These are phyloP conservation scores for Oncopodura yosiiana DNA, from an alignment of 1,140 invertebrate genomes.

Conservation along the genomic window DNA sequence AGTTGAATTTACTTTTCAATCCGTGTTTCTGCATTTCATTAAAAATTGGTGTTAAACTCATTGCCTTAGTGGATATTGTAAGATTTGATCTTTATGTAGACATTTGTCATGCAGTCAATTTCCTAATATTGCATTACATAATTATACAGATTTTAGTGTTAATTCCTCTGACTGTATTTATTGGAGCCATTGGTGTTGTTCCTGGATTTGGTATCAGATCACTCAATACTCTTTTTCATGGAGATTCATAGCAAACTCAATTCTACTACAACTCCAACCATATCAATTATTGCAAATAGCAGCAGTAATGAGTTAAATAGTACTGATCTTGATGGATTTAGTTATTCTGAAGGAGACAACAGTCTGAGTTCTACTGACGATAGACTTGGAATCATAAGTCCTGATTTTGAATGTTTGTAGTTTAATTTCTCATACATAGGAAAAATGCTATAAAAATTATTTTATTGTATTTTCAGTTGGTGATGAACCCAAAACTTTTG, in stretches of 20 bases:
- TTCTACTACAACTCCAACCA: neutral
- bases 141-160: neutral
- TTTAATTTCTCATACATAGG: neutral
- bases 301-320: no score
- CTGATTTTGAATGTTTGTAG: neutral
- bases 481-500: neutral
- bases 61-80: slow-evolving; percentile 15
- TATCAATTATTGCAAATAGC: no score
- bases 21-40: slow-evolving; percentile 19
- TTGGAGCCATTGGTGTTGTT: neutral
- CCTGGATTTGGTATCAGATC: neutral
- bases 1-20: no score
- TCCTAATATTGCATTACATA: neutral
- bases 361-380: no score
- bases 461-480: neutral
- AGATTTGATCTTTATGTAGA: neutral
- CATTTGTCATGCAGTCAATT: neutral
- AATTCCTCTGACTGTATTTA: slow-evolving; percentile 1
- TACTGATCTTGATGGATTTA: no score
- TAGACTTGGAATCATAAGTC: neutral
- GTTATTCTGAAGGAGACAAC: no score
- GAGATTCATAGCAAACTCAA: neutral
- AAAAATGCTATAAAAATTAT: neutral
- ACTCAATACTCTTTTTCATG: neutral
- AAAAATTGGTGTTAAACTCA: slow-evolving; percentile 3